These are phyloP conservation scores for Phymatocera aterrima DNA, from an alignment of 2,888 invertebrate genomes.

Conservation along the genomic window DNA sequence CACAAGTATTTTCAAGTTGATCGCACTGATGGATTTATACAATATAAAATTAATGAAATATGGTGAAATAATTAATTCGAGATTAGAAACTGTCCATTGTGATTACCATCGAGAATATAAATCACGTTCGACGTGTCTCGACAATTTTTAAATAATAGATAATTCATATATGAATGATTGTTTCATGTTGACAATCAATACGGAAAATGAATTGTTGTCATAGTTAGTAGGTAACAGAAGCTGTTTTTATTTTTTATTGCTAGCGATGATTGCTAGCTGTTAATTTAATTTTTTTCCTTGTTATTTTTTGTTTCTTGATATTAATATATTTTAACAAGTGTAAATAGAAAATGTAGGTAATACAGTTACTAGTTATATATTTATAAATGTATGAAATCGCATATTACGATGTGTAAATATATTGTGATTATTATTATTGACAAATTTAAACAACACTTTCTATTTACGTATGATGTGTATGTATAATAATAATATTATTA, in stretches of 20 bases:
- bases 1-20: too few relatives aligned
- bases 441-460: background rate
- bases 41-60: background rate
- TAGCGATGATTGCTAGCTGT: background rate
- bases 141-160: background rate
- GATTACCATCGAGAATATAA: background rate
- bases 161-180: too few relatives aligned
- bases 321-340: constrained; percentile 10
- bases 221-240: background rate
- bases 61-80: background rate
- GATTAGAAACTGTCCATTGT: background rate
- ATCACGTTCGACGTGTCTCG: background rate
- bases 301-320: too few relatives aligned
- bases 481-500: constrained; percentile 11
- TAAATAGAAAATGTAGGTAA: too few relatives aligned
- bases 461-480: constrained; percentile 15
- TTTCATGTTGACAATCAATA: too few relatives aligned
- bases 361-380: too few relatives aligned
- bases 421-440: background rate
- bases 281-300: background rate
- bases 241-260: too few relatives aligned
- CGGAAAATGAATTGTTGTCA: too few relatives aligned
- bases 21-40: too few relatives aligned
- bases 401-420: constrained; percentile 29
- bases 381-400: constrained; percentile 34